A percentile compares a stretch with the other conserved stretches of the same genome.
These are phyloP conservation scores for Yasuhikotakia modesta DNA, from an alignment of 2,797 vertebrate species.

Conservation along the genomic window DNA sequence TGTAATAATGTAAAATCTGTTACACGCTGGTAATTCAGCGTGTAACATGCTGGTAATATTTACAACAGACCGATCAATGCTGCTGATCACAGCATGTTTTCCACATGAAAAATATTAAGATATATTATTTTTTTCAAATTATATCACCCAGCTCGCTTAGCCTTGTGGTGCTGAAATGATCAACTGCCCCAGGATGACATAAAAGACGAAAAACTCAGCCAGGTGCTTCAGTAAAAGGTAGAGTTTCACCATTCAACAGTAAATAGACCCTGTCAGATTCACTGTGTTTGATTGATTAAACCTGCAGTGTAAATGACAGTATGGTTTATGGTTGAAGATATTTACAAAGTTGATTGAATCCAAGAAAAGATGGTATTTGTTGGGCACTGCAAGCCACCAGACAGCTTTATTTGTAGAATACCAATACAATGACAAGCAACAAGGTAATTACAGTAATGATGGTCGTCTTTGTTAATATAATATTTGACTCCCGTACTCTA, in stretches of 20 bases:
- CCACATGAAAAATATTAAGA: too few species aligned
- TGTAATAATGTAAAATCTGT: too few species aligned
- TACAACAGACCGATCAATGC: too few species aligned
- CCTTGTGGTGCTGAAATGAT: conserved; percentile 21
- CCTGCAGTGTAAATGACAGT: not conserved
- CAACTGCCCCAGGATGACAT: not conserved
- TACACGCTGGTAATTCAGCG: too few species aligned
- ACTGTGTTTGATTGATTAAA: conserved; percentile 17
- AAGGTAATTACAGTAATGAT: not conserved
- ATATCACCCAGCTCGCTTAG: not conserved
- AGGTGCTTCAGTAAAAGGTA: not conserved
- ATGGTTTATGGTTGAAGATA: not conserved
- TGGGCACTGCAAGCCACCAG: not conserved
- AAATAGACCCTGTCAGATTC: conserved; percentile 18
- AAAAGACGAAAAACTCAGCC: not conserved
- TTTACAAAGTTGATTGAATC: conserved; percentile 7
- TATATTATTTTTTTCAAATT: too few species aligned
- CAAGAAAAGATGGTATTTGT: not conserved
- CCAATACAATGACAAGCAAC: not conserved
- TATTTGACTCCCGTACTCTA: not conserved
- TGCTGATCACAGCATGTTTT: too few species aligned
- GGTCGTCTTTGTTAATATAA: not conserved
- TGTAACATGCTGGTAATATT: too few species aligned
- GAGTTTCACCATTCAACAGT: conserved; percentile 7
- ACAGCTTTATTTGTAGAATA: conserved; percentile 9